Percentiles rank a stretch among this genome's conserved stretches.
Conservation (phyloP, 2,888 invertebrate species). For the Tinea semifulvella region DNA sequence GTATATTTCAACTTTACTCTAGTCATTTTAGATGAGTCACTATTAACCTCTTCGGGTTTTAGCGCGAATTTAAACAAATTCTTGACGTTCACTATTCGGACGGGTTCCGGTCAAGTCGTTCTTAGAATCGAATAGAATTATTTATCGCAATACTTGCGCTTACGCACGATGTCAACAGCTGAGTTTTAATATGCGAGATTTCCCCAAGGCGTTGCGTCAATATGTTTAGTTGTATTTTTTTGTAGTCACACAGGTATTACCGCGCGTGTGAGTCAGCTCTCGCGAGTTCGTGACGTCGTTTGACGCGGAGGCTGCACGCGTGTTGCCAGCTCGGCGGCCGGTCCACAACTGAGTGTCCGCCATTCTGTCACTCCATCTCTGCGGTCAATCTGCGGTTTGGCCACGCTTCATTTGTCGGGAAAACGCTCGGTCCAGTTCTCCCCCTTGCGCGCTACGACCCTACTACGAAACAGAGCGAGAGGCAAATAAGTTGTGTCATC, state of each 20-base stretch:
- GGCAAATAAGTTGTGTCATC: conserved; percentile 47
- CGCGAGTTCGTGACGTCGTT: conserved; percentile 13
- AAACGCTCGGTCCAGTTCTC: conserved; percentile 50
- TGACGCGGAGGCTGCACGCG: conserved; percentile 27
- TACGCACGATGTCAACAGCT: conserved; percentile 42
- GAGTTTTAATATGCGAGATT: conserved; percentile 33
- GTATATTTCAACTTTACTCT: conserved; percentile 57
- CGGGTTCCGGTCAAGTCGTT: conserved; percentile 11
- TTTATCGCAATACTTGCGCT: conserved; percentile 18
- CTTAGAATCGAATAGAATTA: conserved; percentile 7
- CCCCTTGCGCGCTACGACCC: conserved; percentile 30
- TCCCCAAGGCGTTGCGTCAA: conserved; percentile 37
- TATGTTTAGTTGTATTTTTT: conserved; percentile 22
- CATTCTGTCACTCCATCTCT: conserved; percentile 67
- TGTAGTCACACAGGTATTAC: conserved; percentile 34
- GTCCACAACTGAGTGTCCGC: conserved; percentile 60
- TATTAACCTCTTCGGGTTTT: conserved; percentile 20
- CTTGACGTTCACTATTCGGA: conserved; percentile 31
- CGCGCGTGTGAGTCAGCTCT: conserved; percentile 30
- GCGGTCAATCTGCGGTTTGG: conserved; percentile 68
- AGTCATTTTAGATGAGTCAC: conserved; percentile 65
- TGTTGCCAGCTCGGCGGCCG: conserved; percentile 48
- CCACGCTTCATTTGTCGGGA: conserved; percentile 68
- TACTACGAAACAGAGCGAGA: conserved; percentile 35
- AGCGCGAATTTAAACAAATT: conserved; percentile 33